A percentile compares a stretch with the other conserved stretches of the same genome.
phyloP scores from a whole-genome alignment of 2,888 invertebrate species.

The Lithophane socia region DNA sequence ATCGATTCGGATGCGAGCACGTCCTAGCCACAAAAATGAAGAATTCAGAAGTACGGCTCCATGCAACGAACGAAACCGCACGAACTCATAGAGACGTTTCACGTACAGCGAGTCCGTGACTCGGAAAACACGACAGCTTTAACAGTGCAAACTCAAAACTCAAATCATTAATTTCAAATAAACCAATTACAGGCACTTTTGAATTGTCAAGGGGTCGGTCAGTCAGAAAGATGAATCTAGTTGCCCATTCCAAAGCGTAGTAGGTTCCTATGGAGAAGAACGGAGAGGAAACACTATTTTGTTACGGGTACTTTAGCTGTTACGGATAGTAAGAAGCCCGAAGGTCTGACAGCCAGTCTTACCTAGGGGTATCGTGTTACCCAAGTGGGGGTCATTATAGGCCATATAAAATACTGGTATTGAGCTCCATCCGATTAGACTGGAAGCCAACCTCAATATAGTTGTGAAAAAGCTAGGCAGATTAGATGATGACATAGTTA shows the following conservation, averaged over 20 bases:
- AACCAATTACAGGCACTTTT: too few species aligned
- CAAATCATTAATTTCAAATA: too few species aligned
- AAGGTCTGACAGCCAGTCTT: not conserved
- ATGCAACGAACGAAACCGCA: not conserved
- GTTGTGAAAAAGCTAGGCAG: not conserved
- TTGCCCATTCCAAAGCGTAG: too few species aligned
- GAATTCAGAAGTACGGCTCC: not conserved
- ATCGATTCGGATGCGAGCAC: slow-evolving; percentile 59
- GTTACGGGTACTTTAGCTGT: too few species aligned
- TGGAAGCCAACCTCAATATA: not conserved
- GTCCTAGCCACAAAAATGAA: slow-evolving; percentile 13
- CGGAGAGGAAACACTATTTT: too few species aligned
- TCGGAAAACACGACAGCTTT: not conserved
- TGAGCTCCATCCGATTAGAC: not conserved
- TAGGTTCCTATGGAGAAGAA: too few species aligned
- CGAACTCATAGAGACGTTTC: not conserved
- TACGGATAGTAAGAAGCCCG: not conserved
- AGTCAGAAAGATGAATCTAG: too few species aligned
- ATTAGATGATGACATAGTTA: too few species aligned
- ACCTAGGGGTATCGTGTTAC: not conserved
- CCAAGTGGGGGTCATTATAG: not conserved
- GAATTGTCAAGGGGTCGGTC: too few species aligned
- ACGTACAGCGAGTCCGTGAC: not conserved
- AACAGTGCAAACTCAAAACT: too few species aligned
- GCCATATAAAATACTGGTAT: not conserved